phyloP scores from a whole-genome alignment of 2,888 invertebrate genomes.

The Tridacna crocea region DNA sequence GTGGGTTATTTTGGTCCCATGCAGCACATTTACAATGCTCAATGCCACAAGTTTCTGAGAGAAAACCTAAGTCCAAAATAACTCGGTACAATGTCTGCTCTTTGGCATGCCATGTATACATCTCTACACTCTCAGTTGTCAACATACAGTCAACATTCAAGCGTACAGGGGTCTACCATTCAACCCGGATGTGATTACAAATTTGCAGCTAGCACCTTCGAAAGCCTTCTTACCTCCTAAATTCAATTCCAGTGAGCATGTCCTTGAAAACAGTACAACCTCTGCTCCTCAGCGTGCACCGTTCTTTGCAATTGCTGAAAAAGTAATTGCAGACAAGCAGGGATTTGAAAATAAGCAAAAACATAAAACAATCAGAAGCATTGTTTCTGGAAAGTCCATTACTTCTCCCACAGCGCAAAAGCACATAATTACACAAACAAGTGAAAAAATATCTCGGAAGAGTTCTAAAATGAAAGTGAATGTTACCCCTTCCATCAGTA shows the following conservation, averaged over 20 bases:
- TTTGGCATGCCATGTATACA: constrained; percentile 30
- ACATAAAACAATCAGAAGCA: constrained; percentile 11
- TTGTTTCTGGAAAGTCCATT: constrained; percentile 7
- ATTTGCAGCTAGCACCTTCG: constrained; percentile 19
- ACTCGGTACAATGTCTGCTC: constrained; percentile 39
- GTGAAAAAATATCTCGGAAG: too few relatives aligned
- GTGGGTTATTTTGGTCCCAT: constrained; percentile 36
- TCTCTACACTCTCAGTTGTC: background rate
- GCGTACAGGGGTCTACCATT: constrained; percentile 41
- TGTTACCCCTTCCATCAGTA: too few relatives aligned
- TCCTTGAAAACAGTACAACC: background rate
- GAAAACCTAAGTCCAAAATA: constrained; percentile 34
- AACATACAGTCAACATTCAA: constrained; percentile 36
- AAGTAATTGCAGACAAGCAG: constrained; percentile 10
- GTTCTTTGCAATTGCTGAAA: constrained; percentile 8
- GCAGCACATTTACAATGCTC: constrained; percentile 37
- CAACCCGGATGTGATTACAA: constrained; percentile 10
- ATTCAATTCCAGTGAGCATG: too few relatives aligned
- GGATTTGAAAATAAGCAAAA: background rate
- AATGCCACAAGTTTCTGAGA: constrained; percentile 35
- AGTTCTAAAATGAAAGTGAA: too few relatives aligned
- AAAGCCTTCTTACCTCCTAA: background rate
- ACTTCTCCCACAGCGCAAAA: background rate
- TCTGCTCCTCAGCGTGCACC: background rate
- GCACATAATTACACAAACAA: background rate